phyloP scores from a whole-genome alignment of 2,113 vertebrate genomes.

The Silurus meridionalis region DNA sequence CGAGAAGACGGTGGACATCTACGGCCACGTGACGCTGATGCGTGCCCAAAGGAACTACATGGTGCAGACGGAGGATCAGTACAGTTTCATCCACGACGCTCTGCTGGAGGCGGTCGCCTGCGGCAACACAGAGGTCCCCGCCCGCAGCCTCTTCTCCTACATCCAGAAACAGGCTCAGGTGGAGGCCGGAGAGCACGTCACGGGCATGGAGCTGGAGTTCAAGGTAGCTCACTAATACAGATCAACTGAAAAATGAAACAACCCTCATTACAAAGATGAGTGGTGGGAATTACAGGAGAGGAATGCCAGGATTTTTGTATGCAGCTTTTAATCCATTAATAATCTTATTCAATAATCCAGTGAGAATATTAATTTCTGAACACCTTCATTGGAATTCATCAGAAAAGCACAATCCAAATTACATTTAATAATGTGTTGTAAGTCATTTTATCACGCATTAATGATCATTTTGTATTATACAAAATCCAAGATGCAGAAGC shows the following conservation, averaged over 20 bases:
- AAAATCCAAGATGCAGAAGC: not conserved
- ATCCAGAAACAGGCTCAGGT: slow-evolving; percentile 95
- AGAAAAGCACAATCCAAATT: slow-evolving; percentile 6
- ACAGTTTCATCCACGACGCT: slow-evolving; percentile 98
- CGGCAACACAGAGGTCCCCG: slow-evolving; percentile 93
- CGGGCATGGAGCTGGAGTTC: slow-evolving; percentile 98
- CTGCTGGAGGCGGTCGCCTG: slow-evolving; percentile 96
- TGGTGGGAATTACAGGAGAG: not conserved
- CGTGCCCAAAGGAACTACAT: slow-evolving; percentile 96
- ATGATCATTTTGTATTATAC: not conserved
- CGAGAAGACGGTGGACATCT: slow-evolving; percentile 96
- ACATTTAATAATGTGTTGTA: not conserved
- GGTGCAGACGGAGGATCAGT: slow-evolving; percentile 99
- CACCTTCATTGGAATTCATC: not conserved
- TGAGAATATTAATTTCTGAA: not conserved
- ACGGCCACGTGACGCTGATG: slow-evolving; percentile 97
- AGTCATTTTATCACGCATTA: not conserved
- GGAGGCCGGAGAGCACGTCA: slow-evolving; percentile 90
- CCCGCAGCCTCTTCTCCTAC: slow-evolving; percentile 91
- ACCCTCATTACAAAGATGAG: not conserved
- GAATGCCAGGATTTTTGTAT: not conserved
- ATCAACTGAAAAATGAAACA: not conserved
- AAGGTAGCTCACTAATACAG: slow-evolving; percentile 75
- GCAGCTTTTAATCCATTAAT: not conserved
- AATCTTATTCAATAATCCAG: slow-evolving; percentile 4